Evolutionary conservation across 2,113 vertebrate species (phyloP), one percentile per base, ranked within the genome.

Genomic region (Cavia aperea): DNA sequence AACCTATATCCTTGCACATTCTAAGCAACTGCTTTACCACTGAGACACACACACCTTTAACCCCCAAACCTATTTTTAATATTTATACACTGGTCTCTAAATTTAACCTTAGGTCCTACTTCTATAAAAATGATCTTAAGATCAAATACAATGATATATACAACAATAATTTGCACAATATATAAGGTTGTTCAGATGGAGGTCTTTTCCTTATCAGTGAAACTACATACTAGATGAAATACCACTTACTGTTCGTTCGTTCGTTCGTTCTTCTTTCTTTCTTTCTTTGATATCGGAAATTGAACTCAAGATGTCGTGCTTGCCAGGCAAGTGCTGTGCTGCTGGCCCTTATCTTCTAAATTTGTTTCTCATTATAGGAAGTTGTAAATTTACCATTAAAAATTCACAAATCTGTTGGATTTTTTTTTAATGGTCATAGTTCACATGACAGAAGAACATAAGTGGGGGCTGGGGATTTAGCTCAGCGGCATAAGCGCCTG

Each of bases 191-290:
- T 78, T 83, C 13, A 87, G 23, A 72, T 72, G 33, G 2, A 68
- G 24, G 19, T 70, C 39, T 86, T 81, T 68, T 24, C 87, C 81
- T 92, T 84, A 73, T 66, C 90, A 81, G n/a, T 83, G 63, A 84
- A 56, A 43, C 26, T 62, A 58, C 29, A 13, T 72, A 33, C 23
- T 73, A 60, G 85, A 81, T 29, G 12, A 92, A 58, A 58, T 58
- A 58, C 56, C 56, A 19, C 18, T 19, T 58, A 19, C 56, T 19
- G 16, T 58, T 18, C 56, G 39, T 39, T 39, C 39, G 39, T 39
- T 39, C 39, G 39, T 39, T 39, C 39, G 39, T 19, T 56, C 16
- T 56, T 56, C 13, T 54, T 54, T 54, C 13, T 51, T 54, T 54
- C 13, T 54, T 54, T 56, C 16, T 56, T 56, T 19, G 56, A 18